Evolutionary conservation across 2,888 invertebrate genomes (phyloP), one percentile per base, ranked within the genome.

Genomic region (Meganola albula): DNA sequence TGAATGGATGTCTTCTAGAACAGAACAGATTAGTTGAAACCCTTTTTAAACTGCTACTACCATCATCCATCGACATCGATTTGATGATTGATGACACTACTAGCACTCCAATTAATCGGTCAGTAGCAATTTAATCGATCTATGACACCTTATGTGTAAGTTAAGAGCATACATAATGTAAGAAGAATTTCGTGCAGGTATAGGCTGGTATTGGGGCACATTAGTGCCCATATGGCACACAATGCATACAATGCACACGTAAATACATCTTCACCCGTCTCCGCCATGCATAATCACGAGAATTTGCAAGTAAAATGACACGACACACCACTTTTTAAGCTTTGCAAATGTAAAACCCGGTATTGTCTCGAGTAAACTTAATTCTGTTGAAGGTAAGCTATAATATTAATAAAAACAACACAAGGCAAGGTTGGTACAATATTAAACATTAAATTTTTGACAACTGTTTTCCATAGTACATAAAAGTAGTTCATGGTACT

Each of bases 241-340:
- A 78, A 72, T 73, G 66, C 70, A 65, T 65, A 75, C 76, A 78
- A 79, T 77, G 63, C 70, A 77, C 69, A 69, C 72, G 70, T 71
- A 74, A 76, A 75, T 74, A 76, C 66, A 71, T 75, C 76, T 76
- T 74, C 64, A 58, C 65, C 63, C 64, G 67, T 61, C 71, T 68
- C 62, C 66, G 69, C 71, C 70, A 64, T 74, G 78, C 78, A 83
- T 80, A 82, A 83, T 79, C 72, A 73, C 67, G 46, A 52, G 40
- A 65, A 82, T 84, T 82, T 80, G 79, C 84, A 85, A 80, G 76
- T 83, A 62, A 79, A 80, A 80, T 80, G 57, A 63, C 61, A 63
- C 66, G 65, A 67, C 74, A 64, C 68, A 58, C 57, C 71, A 72
- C 68, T 79, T 80, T 77, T 79, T 78, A 65, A 74, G 65, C 69